phyloP scores from a whole-genome alignment of 2,113 vertebrate species.

The Trogon surrucura region DNA sequence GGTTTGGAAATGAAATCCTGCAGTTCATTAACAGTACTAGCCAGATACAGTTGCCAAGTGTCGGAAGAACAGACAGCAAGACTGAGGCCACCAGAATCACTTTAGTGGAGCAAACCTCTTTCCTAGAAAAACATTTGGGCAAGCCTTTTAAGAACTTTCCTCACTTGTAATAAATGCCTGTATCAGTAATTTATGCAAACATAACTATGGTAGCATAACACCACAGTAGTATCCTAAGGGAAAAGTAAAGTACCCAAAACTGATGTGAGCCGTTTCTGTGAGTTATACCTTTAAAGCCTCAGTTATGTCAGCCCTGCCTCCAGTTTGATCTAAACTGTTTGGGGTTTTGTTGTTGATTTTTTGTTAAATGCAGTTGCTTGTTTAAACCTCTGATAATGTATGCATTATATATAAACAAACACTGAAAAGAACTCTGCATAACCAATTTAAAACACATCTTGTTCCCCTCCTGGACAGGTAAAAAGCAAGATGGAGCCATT shows the following conservation, averaged over 20 bases:
- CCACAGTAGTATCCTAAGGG: neutral
- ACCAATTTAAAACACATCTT: neutral
- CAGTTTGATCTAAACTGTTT: neutral
- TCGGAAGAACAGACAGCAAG: neutral
- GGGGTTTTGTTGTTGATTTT: neutral
- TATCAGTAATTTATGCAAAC: neutral
- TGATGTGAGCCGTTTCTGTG: neutral
- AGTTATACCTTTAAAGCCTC: neutral
- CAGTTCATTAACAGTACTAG: neutral
- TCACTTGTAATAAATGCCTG: neutral
- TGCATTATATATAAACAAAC: neutral
- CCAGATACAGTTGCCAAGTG: neutral
- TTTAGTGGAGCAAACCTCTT: neutral
- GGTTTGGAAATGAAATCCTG: neutral
- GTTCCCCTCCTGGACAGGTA: constrained; percentile 80
- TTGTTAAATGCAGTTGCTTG: neutral
- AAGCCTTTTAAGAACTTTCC: neutral
- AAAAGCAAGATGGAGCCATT: constrained; percentile 95
- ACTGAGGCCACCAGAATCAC: neutral
- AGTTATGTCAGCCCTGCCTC: neutral
- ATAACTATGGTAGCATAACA: neutral
- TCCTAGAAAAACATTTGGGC: neutral
- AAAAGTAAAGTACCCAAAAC: neutral
- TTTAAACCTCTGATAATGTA: neutral
- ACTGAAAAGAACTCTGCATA: neutral